A percentile compares a stretch with the other conserved stretches of the same genome.
Evolutionary conservation across 2,888 invertebrate species (phyloP).

Genomic region (Ditula angustiorana): DNA sequence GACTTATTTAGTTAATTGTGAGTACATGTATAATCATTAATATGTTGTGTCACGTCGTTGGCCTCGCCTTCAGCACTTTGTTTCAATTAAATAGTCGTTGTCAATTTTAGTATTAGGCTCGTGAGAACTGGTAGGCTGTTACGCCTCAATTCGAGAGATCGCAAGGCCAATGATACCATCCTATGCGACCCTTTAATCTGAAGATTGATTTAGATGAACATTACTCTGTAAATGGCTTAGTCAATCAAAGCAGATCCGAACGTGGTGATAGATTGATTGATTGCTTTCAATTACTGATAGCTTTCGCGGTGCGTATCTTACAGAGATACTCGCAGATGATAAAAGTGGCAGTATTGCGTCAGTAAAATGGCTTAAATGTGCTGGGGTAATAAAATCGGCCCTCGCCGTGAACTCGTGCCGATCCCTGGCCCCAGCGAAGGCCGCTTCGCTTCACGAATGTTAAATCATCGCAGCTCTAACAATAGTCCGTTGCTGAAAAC

Average conservation of each 20-base stretch:
- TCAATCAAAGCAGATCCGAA: slow-evolving; percentile 12
- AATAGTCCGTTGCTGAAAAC: slow-evolving; percentile 40
- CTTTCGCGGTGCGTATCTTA: slow-evolving; percentile 8
- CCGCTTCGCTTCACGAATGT: slow-evolving; percentile 45
- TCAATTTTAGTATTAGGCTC: slow-evolving; percentile 72
- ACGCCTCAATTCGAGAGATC: slow-evolving; percentile 37
- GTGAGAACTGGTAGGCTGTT: slow-evolving; percentile 63
- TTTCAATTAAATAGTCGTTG: slow-evolving; percentile 78
- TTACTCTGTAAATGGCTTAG: slow-evolving; percentile 27
- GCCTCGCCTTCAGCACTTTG: slow-evolving; percentile 61
- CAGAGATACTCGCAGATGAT: slow-evolving; percentile 49
- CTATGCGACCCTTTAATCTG: slow-evolving; percentile 29
- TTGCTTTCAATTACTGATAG: slow-evolving; percentile 24
- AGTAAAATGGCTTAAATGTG: slow-evolving; percentile 78
- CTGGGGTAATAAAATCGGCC: slow-evolving; percentile 74
- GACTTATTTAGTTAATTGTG: slow-evolving; percentile 24
- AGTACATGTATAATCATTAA: slow-evolving; percentile 37
- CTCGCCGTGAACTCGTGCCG: slow-evolving; percentile 75
- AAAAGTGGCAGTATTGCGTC: slow-evolving; percentile 71
- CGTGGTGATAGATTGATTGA: slow-evolving; percentile 26
- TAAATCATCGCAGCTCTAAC: slow-evolving; percentile 29
- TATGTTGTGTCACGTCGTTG: slow-evolving; percentile 42
- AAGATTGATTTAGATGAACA: slow-evolving; percentile 16
- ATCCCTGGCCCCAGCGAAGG: slow-evolving; percentile 66
- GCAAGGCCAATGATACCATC: slow-evolving; percentile 35